Evolutionary conservation across 2,113 vertebrate genomes (phyloP), one percentile per base, ranked within the genome.

Genomic region (Eulemur rufifrons): DNA sequence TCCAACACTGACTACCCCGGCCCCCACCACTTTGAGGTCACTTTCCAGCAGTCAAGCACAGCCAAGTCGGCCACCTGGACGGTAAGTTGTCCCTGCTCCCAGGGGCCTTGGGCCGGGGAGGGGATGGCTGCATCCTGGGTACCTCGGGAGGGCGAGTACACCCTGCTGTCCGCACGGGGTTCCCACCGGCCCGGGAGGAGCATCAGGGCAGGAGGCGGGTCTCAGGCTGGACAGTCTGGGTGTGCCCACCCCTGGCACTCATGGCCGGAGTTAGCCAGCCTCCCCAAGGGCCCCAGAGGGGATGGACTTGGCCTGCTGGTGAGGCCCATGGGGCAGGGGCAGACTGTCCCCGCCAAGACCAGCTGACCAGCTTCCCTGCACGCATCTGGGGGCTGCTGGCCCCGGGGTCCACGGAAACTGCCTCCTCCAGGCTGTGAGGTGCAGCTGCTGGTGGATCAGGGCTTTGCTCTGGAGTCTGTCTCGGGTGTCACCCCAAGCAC

Each of bases 61-160:
- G 99, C 99, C 97, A 99, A 99, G 94, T 99, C 99, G 0, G 99
- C 99, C 98, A 99, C 99, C 97, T 99, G 99, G 99, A 99, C 99
- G 91, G 99, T 99, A 98, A 99, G 99, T 99, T 34, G 81, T 13
- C 59, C 18, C 37, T 0, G 54, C 61, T 25, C 5, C 27, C 64
- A 0, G 18, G 9, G 66, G 59, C 6, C 10, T 17, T 8, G 0
- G 39, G 64, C 18, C 5, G 5, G 56, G 42, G 56, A 39, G 17
- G 13, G 11, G 45, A 23, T 0, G 20, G 34, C 32, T 1, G 0
- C 0, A 4, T 32, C 34, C 21, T 1, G 0, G n/a, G 66, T 10
- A 3, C 12, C 1, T 4, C 21, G 34, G 37, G 25, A 45, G 56
- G 45, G 37, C n/a, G 11, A 39, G 73, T 32, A 8, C 12, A 17